Conservation (phyloP, 2,113 vertebrate genomes). For the Scatophagus argus region DNA sequence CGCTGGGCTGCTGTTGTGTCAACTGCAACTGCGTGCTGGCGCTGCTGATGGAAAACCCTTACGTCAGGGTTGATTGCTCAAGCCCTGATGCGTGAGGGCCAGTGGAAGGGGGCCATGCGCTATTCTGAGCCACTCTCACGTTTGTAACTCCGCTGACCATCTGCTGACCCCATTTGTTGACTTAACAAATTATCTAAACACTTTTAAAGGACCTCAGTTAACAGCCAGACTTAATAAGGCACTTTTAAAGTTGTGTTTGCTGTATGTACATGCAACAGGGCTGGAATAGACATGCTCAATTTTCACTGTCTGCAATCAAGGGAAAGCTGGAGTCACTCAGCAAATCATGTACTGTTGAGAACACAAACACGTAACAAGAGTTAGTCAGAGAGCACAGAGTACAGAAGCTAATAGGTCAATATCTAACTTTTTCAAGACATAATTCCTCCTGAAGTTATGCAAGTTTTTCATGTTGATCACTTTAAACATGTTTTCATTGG, state of each 20-base stretch:
- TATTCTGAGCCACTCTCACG: conserved; percentile 61
- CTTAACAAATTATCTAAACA: conserved; percentile 39
- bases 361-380: conserved; percentile 28
- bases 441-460: conserved; percentile 69
- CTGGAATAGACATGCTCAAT: conserved; percentile 35
- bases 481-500: conserved; percentile 82
- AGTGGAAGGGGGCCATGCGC: conserved; percentile 43
- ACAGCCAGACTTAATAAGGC: conserved; percentile 21
- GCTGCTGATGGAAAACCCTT: conserved; percentile 72
- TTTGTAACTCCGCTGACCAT: conserved; percentile 47
- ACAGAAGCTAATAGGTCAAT: conserved; percentile 59
- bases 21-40: conserved; percentile 58
- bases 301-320: conserved; percentile 51
- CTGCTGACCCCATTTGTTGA: conserved; percentile 55
- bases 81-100: conserved; percentile 46
- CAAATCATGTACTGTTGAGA: conserved; percentile 46
- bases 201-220: conserved; percentile 32
- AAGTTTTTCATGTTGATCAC: conserved; percentile 73
- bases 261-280: conserved; percentile 7
- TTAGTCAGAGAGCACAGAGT: conserved; percentile 36
- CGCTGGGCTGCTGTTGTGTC: conserved; percentile 67
- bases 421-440: conserved; percentile 26
- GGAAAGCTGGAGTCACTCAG: conserved; percentile 33
- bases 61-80: conserved; percentile 63
- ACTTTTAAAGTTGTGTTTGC: conserved; percentile 31